These are phyloP conservation scores for Oophaga pumilio DNA, from an alignment of 2,113 vertebrate species.

Conservation along the genomic window DNA sequence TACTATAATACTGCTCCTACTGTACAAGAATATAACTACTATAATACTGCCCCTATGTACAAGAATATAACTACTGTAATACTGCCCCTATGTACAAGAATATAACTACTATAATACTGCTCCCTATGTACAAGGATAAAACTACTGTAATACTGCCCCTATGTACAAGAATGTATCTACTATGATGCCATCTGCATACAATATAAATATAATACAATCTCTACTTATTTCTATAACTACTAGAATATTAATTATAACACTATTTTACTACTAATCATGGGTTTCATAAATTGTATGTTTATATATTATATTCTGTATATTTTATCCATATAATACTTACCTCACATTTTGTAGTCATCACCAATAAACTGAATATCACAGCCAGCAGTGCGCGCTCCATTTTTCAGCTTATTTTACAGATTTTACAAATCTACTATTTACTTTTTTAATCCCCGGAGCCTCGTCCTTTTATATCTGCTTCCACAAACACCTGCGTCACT, in stretches of 20 bases:
- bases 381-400: neutral
- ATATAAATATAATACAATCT: neutral
- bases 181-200: no score
- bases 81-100: neutral
- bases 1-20: neutral
- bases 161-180: neutral
- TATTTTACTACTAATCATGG: neutral
- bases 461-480: neutral
- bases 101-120: slow-evolving; percentile 18
- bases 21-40: neutral
- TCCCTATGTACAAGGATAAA: neutral
- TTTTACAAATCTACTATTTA: neutral
- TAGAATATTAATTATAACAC: neutral
- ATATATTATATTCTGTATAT: no score
- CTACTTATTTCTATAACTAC: neutral
- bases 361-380: neutral
- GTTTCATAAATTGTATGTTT: no score
- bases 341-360: neutral
- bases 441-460: neutral
- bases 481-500: neutral
- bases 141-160: neutral
- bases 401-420: neutral
- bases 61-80: neutral
- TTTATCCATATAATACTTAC: neutral
- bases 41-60: neutral